phyloP scores from a whole-genome alignment of 2,888 invertebrate genomes.

The Diarsia mendica region DNA sequence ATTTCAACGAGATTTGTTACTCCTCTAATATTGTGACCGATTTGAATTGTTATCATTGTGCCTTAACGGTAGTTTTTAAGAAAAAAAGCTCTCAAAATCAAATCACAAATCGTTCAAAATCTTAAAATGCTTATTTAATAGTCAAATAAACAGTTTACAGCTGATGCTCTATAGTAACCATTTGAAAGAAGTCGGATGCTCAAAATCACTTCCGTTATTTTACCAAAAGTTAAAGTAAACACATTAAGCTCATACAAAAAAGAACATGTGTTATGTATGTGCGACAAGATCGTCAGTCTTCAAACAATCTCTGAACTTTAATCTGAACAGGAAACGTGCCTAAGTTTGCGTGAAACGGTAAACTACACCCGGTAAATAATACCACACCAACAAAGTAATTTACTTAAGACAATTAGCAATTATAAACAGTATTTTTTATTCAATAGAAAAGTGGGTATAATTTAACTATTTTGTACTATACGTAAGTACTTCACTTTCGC shows the following conservation, averaged over 20 bases:
- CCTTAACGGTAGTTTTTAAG: not conserved
- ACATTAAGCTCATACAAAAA: constrained; percentile 16
- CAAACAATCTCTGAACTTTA: constrained; percentile 28
- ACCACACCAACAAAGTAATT: constrained; percentile 7
- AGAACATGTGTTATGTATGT: not conserved
- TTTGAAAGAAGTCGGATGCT: not conserved
- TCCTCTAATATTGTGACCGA: constrained; percentile 8
- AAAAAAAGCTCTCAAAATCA: not conserved
- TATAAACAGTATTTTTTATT: constrained; percentile 32
- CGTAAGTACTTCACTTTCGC: constrained; percentile 52
- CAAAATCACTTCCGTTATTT: constrained; percentile 4
- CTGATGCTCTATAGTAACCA: not conserved
- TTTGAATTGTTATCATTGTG: not conserved
- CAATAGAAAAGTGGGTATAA: constrained; percentile 22
- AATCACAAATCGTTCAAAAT: not conserved
- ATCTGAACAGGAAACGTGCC: constrained; percentile 34
- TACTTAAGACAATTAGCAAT: constrained; percentile 32
- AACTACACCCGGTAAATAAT: constrained; percentile 10
- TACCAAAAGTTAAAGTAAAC: not conserved
- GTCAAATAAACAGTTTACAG: not conserved
- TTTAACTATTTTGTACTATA: constrained; percentile 21
- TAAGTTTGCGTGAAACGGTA: constrained; percentile 29
- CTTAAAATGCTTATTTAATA: not conserved
- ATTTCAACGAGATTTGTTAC: constrained; percentile 48
- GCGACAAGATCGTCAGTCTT: constrained; percentile 6